Evolutionary conservation across 2,113 vertebrate species (phyloP), one percentile per base, ranked within the genome.

Genomic region (Vulpes lagopus): DNA sequence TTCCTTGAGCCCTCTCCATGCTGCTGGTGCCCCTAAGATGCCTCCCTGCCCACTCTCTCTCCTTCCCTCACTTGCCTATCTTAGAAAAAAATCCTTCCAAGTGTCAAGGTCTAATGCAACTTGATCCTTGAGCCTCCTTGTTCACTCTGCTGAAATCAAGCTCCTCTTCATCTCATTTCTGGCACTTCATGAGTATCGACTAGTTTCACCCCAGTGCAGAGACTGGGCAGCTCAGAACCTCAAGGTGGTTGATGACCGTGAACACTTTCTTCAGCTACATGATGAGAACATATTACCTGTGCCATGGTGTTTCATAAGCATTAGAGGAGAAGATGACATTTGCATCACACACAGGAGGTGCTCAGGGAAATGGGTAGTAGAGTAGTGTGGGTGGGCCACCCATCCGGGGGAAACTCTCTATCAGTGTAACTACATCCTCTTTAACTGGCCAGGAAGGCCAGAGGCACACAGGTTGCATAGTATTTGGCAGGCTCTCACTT

Each of bases 1-100:
- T 23, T 15, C 30, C 1, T 35, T 57, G 65, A 0, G 7, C 30
- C 51, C 32, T 59, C 20, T 71, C 23, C 10, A 27, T 8, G 15
- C 30, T 49, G 38, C 30, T 32, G 32, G 3, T 0, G 3, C 1
- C 25, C 19, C 22, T 5, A 11, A 20, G 53, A 30, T 0, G 0
- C n/a, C 4, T 38, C 64, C 86, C 35, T 16, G 51, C 38, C 49
- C 12, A 1, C 53, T 53, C 57, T 71, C 32, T 43, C 71, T 89
- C 65, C 67, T n/a, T 20, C 51, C 27, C 23, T 49, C 10, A 14
- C 30, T 12, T 20, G 22, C 6, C 2, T 51, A 4, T 27, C 23
- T 74, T 57, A 57, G 53, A 95, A 79, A 71, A 20, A 30, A 38
- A 64, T 59, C 30, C 76, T 60, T 79, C 81, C 49, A 43, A 8